A percentile compares a stretch with the other conserved stretches of the same genome.
phyloP scores from a whole-genome alignment of 2,797 vertebrate genomes.

The Amphiprion clarkii region DNA sequence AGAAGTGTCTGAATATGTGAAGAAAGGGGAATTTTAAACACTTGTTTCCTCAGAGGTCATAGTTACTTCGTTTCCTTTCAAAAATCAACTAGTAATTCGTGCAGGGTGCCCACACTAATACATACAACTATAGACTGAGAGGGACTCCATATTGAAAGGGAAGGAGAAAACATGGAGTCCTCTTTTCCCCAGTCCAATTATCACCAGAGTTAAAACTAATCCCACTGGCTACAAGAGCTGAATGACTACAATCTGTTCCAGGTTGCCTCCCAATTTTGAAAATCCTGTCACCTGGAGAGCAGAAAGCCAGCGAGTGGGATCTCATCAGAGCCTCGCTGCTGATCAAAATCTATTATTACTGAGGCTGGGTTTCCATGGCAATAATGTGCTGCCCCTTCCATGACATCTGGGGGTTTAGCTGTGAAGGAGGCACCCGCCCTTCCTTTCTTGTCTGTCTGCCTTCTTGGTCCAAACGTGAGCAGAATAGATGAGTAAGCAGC shows the following conservation, averaged over 20 bases:
- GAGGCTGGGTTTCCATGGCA: constrained; percentile 71
- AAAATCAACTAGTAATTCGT: not conserved
- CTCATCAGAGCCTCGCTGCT: constrained; percentile 40
- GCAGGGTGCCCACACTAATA: not conserved
- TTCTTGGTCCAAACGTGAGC: constrained; percentile 56
- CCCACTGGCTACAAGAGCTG: constrained; percentile 24
- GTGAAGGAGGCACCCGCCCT: constrained; percentile 29
- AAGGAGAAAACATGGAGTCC: constrained; percentile 26
- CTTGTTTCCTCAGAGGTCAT: no score
- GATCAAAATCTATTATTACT: constrained; percentile 71
- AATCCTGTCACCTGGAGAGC: constrained; percentile 50
- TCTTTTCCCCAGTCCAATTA: constrained; percentile 55
- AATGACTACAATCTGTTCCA: constrained; percentile 26
- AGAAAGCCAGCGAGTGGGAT: constrained; percentile 34
- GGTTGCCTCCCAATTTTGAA: constrained; percentile 27
- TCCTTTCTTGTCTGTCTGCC: constrained; percentile 15
- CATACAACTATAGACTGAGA: not conserved
- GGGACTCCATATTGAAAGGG: constrained; percentile 18
- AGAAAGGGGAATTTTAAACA: no score
- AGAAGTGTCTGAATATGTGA: no score
- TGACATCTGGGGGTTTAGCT: constrained; percentile 72
- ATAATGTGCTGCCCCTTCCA: constrained; percentile 52
- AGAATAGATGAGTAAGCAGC: constrained; percentile 64
- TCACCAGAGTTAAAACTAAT: constrained; percentile 55
- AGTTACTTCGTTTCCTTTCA: not conserved